Evolutionary conservation across 2,113 vertebrate species (phyloP).

Genomic region (Tonatia bakeri): DNA sequence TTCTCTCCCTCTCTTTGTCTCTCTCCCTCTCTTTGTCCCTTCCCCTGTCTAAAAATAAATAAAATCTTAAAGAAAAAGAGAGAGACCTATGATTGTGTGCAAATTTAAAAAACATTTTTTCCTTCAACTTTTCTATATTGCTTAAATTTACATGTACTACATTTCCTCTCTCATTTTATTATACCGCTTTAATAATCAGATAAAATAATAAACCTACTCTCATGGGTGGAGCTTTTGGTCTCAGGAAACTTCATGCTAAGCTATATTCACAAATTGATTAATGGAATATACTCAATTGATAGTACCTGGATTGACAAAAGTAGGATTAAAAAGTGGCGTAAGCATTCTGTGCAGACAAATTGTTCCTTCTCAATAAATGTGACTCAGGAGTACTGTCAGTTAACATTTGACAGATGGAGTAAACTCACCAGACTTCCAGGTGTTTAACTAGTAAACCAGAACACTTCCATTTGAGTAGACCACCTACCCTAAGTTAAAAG

Average conservation of each 20-base stretch:
- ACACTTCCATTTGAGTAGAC: neutral
- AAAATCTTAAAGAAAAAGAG: too few relatives aligned
- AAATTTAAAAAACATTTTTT: neutral
- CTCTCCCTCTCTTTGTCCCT: too few relatives aligned
- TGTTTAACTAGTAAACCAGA: conserved; percentile 53
- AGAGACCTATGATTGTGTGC: too few relatives aligned
- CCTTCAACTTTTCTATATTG: neutral
- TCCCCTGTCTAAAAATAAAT: too few relatives aligned
- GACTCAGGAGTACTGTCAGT: conserved; percentile 45
- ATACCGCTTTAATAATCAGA: conserved; percentile 3
- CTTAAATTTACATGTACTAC: conserved; percentile 19
- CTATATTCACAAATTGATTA: conserved; percentile 50
- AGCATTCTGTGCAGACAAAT: conserved; percentile 48
- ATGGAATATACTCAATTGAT: conserved; percentile 55
- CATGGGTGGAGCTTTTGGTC: neutral
- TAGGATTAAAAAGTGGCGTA: conserved; percentile 51
- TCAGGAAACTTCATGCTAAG: neutral
- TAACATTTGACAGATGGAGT: conserved; percentile 61
- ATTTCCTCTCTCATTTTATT: neutral
- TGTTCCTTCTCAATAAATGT: conserved; percentile 49
- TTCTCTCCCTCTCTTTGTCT: too few relatives aligned
- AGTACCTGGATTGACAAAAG: conserved; percentile 57
- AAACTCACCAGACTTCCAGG: neutral
- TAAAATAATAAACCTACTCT: conserved; percentile 32
- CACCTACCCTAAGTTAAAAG: neutral